A percentile compares a stretch with the other conserved stretches of the same genome.
Conservation (phyloP, 2,113 vertebrate species). For the Lamprologus lemairii region DNA sequence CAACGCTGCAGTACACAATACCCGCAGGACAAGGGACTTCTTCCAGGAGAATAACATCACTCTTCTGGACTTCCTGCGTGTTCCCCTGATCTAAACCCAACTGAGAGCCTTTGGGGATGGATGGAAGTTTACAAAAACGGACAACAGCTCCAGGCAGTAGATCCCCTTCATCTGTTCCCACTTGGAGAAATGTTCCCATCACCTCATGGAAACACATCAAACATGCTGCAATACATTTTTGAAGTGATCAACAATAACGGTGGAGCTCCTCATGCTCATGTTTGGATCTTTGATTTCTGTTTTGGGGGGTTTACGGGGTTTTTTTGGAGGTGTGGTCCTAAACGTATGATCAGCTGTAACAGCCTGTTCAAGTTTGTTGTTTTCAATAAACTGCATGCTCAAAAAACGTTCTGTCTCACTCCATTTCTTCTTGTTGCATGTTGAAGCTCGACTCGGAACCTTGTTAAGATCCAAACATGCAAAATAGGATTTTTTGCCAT, state of each 20-base stretch:
- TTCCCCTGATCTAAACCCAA: not conserved
- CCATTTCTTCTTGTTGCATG: not conserved
- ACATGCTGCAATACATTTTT: not conserved
- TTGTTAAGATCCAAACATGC: not conserved
- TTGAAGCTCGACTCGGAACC: not conserved
- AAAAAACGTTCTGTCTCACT: not conserved
- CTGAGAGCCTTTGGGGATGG: not conserved
- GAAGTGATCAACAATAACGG: not conserved
- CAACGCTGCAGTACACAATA: not conserved
- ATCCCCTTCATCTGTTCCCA: not conserved
- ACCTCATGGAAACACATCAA: not conserved
- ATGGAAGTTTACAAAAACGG: not conserved
- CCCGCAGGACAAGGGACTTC: not conserved
- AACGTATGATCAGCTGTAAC: not conserved
- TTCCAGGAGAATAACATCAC: not conserved
- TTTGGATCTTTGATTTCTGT: not conserved
- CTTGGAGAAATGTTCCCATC: not conserved
- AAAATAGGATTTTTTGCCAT: not conserved
- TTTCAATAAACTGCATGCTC: not conserved
- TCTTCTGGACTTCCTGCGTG: not conserved
- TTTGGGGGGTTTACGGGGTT: fast-evolving
- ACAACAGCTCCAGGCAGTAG: not conserved
- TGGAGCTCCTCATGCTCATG: not conserved
- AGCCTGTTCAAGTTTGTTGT: not conserved
- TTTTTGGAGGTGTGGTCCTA: not conserved